Conservation (phyloP, 2,113 vertebrate species). For the Laterallus jamaicensis region DNA sequence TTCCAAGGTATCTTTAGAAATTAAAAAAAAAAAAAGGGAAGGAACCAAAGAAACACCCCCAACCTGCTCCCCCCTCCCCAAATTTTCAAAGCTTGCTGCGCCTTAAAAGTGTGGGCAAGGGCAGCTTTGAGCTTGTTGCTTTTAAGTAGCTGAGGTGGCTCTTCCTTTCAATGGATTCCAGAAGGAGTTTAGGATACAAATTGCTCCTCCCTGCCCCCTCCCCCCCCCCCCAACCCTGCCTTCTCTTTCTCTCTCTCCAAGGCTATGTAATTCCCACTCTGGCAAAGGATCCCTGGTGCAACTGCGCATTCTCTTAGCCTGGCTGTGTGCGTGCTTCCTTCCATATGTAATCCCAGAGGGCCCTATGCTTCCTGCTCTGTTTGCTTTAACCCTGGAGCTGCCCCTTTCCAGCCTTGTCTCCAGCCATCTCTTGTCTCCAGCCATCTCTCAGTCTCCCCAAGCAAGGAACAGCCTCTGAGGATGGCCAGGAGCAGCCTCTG, state of each 20-base stretch:
- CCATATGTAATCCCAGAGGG: constrained; percentile 18
- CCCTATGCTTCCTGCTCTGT: neutral
- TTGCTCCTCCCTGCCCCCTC: neutral
- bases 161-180: neutral
- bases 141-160: neutral
- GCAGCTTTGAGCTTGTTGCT: neutral
- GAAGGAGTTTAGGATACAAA: neutral
- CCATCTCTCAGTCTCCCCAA: neutral
- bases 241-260: neutral
- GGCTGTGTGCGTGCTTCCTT: constrained; percentile 1
- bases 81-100: neutral
- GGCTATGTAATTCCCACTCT: neutral
- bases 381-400: neutral
- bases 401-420: neutral
- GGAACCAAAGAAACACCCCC: neutral
- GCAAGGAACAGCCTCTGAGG: neutral
- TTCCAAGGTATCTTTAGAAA: constrained; percentile 86
- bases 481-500: neutral
- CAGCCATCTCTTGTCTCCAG: too few relatives aligned
- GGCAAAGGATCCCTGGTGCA: neutral
- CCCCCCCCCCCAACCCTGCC: too few relatives aligned
- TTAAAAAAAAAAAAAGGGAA: neutral
- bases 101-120: accelerated
- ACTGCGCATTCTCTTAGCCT: neutral
- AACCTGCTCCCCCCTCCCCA: too few relatives aligned